Base-by-base conservation (phyloP, 2,888 invertebrate genomes). In the Bombyx huttoni region DNA sequence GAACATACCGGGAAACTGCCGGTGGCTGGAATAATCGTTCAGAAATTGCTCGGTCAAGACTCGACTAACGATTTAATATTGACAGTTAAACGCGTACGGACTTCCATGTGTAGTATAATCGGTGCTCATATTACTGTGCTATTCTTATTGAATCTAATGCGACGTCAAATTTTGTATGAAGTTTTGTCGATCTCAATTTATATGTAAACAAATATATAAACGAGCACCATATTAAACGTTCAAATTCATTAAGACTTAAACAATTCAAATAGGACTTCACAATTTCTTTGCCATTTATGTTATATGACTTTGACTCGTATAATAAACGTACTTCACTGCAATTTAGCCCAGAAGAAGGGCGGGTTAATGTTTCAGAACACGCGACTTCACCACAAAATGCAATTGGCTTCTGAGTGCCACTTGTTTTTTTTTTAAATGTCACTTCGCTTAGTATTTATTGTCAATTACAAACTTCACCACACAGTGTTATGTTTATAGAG, bases 301-400 rank as follows among this genome's bases (percentile, higher is more conserved):
- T 24, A 24, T 24, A 24, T 2, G 24, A 24, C 24, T 24, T 24
- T 24, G 24, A 24, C 0, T 24, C 24, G 24, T 24, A 24, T 24
- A 24, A 24, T 52, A 52, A 50, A 48, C 2, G 40, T 50, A 52
- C 47, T 59, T 62, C 65, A 68, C 76, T 81, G 81, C 81, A 81
- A 75, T 67, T 61, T 69, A 67, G 78, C 81, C 79, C 75, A 75
- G 71, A 67, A 75, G 71, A 67, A 75, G 81, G 84, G 81, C 79
- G 81, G 80, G 67, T 68, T 86, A 82, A 84, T 85, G 80, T 76
- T 68, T 51, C 55, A 58, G 54, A 68, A 70, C 83, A 85, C 83
- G 84, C 85, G 74, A 81, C 73, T 73, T 71, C 64, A 68, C 78
- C 75, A 71, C 78, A 71, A 77, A 78, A 75, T 78, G 81, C 84